Evolutionary conservation across 2,113 vertebrate species (phyloP), one percentile per base, ranked within the genome.

Genomic region (Anthoscopus minutus): DNA sequence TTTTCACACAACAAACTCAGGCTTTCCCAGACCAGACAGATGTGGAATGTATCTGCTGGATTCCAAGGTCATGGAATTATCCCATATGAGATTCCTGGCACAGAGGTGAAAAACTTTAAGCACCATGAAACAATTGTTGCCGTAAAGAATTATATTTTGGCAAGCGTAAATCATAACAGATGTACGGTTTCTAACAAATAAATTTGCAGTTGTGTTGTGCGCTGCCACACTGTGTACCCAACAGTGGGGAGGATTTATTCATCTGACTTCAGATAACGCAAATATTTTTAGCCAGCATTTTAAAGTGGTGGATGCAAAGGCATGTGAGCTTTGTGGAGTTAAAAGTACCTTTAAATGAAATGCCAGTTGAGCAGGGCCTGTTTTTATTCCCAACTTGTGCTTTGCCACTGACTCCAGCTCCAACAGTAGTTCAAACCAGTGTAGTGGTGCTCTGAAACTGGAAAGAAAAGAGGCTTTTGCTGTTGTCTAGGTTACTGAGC

Each of bases 51-150:
- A 96, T 97, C 92, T 97, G 97, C 93, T 97, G 96, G 98, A 98
- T 98, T 98, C 98, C 97, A 97, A 97, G 98, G 98, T 98, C 98
- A 98, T 96, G 96, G 98, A 98, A 98, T 98, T 98, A 97, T 97
- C 96, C 97, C 84, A 74, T 94, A 95, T 92, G 95, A 97, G 96
- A 96, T 97, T 97, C 97, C 97, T 97, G 96, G 97, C 97, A 97
- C 91, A 60, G 76, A 77, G 89, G 95, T 96, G 97, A 94, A 97
- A 96, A 95, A 94, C 92, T 92, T 95, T 96, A 93, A 97, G 97
- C 94, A 81, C 96, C 89, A 24, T 96, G 96, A 96, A 93, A 95
- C 95, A 96, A 92, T 96, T 82, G 93, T 97, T 97, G 96, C 97
- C 92, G 88, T 94, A 92, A 94, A 94, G 96, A 97, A 94, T 96